Percentiles rank a stretch among this genome's conserved stretches.
Conservation (phyloP, 1,140 invertebrate species). For the Bombyx mandarina region DNA sequence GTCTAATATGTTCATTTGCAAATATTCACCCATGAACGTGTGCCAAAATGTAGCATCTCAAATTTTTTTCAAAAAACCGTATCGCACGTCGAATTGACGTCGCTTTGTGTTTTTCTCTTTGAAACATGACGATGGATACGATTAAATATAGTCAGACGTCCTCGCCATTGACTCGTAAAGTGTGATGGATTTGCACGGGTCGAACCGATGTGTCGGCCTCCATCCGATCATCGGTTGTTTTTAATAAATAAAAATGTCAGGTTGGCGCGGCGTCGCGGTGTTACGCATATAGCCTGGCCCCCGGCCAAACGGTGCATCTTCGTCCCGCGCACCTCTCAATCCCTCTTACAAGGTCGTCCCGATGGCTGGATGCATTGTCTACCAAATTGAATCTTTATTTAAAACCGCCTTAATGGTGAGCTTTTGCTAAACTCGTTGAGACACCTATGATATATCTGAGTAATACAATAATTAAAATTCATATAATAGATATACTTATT, state of each 20-base stretch:
- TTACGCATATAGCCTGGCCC: constrained; percentile 61
- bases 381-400: no score
- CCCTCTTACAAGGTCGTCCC: constrained; percentile 47
- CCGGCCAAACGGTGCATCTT: constrained; percentile 49
- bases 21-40: no score
- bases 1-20: no score
- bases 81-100: no score
- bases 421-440: no score
- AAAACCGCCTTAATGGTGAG: no score
- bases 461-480: no score
- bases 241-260: constrained; percentile 62
- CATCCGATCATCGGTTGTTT: constrained; percentile 56
- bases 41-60: constrained; percentile 18
- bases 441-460: no score
- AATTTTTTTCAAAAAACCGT: constrained; percentile 18
- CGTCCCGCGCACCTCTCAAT: constrained; percentile 35
- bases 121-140: constrained; percentile 29
- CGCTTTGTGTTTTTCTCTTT: constrained; percentile 15
- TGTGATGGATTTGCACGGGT: constrained; percentile 57
- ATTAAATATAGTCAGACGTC: constrained; percentile 49
- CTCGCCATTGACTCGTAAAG: constrained; percentile 65
- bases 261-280: constrained; percentile 54
- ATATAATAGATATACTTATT: no score
- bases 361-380: constrained; percentile 3
- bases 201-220: constrained; percentile 42